Conservation (phyloP, 2,113 vertebrate species). For the Lota lota region DNA sequence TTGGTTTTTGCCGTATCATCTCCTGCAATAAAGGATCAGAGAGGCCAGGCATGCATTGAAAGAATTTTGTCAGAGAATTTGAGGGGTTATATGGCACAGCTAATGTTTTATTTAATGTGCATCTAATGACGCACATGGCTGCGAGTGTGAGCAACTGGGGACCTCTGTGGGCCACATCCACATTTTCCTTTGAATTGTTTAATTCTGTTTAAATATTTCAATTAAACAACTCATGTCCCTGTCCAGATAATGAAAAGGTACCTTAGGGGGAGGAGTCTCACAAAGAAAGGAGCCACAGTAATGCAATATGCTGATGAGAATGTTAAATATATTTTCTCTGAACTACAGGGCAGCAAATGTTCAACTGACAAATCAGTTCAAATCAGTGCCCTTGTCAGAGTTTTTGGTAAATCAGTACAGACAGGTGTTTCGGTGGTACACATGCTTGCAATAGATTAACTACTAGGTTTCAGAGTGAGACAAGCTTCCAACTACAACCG, state of each 20-base stretch:
- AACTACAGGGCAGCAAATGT: conserved; percentile 8
- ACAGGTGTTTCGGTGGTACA: conserved; percentile 5
- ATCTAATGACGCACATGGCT: no score
- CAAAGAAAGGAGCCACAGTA: conserved; percentile 10
- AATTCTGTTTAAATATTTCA: conserved; percentile 26
- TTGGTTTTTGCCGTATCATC: no score
- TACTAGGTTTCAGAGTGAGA: conserved; percentile 7
- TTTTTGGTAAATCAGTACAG: conserved; percentile 15
- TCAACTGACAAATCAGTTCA: not conserved
- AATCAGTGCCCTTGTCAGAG: conserved; percentile 3
- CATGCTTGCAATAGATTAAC: conserved; percentile 18
- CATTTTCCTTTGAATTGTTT: conserved; percentile 36
- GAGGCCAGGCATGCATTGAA: no score
- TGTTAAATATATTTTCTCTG: conserved; percentile 9
- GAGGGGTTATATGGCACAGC: no score
- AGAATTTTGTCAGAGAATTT: no score
- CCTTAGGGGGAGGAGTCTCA: conserved; percentile 10
- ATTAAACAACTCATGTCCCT: conserved; percentile 28
- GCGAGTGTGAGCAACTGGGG: no score
- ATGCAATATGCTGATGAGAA: conserved; percentile 18
- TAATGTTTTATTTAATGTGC: no score
- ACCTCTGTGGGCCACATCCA: conserved; percentile 32
- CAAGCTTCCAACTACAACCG: conserved; percentile 10
- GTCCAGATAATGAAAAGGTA: conserved; percentile 18
- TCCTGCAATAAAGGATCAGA: no score